Percentiles rank a stretch among this genome's conserved stretches.
Conservation (phyloP, 2,888 invertebrate species). For the Ophonus ardosiacus region DNA sequence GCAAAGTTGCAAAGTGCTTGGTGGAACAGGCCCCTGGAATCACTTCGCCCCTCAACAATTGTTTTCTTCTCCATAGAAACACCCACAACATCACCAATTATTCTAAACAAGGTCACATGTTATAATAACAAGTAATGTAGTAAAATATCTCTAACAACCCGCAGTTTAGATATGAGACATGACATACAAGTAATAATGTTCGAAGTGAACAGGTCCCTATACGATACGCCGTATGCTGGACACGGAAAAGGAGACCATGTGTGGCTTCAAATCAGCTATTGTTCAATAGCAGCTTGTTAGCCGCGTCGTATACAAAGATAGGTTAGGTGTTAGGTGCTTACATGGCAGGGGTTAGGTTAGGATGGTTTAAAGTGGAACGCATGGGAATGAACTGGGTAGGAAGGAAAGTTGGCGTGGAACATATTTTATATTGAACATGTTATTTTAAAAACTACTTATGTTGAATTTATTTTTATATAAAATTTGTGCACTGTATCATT, state of each 20-base stretch:
- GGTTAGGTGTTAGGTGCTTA: background rate
- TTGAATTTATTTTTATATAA: too few relatives aligned
- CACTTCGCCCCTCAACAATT: too few relatives aligned
- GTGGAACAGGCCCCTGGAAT: too few relatives aligned
- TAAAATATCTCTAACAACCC: background rate
- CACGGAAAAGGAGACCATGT: slow-evolving; percentile 8
- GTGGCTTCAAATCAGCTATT: background rate
- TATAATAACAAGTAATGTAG: slow-evolving; percentile 7
- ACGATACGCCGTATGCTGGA: background rate
- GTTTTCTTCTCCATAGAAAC: background rate
- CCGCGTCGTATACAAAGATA: slow-evolving; percentile 18
- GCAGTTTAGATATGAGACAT: background rate
- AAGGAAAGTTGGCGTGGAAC: background rate
- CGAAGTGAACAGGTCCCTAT: background rate
- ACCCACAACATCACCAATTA: background rate
- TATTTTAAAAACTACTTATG: too few relatives aligned
- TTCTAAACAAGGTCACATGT: background rate
- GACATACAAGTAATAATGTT: background rate
- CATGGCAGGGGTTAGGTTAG: background rate
- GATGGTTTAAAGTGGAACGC: background rate
- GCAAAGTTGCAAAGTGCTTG: too few relatives aligned
- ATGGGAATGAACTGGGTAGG: background rate
- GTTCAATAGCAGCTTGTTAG: slow-evolving; percentile 42
- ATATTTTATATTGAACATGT: too few relatives aligned
- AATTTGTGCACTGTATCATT: too few relatives aligned